Evolutionary conservation across 1,140 invertebrate species (phyloP), one percentile per base, ranked within the genome.

Genomic region (Macrobrachium rosenbergii): DNA sequence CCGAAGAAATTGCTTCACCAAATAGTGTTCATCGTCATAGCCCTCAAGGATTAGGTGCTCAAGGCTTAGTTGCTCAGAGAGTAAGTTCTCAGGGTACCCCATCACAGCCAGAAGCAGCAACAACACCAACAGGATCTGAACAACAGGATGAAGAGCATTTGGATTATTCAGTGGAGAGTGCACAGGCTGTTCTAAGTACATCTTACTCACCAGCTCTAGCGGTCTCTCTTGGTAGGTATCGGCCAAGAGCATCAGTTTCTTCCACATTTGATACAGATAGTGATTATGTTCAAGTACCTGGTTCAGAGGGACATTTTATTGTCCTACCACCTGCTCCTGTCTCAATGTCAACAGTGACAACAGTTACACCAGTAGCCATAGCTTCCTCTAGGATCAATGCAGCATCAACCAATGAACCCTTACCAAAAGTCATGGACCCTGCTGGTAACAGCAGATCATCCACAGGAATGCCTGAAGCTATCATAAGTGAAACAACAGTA

Each of bases 221-320:
- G 28, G 72, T 86, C 5, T 80, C 90, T 62, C 90, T 91, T 45
- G 91, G 91, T 60, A 88, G 88, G 21, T 92, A 91, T 82, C 96
- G 96, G 8, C 95, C 94, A 63, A 93, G 94, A 59, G 95, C 96
- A 89, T 96, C 95, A 0, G 95, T 97, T 37, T 96, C 96, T 90
- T 94, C 95, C 72, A 96, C 95, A 0, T 94, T 97, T 90, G 96
- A 97, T 91, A 97, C 96, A 1, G 96, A 97, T 90, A 96, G 96
- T 19, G 96, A 97, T 91, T 97, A 97, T 91, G 96, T 97, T 45
- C 88, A 83, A 82, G 85, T 86, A 78, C 60, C 82, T 58, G 84
- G 75, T 58, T 72, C 77, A 43, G 87, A 79, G 43, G 78, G 59
- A 43, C 72, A 16, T 21, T 89, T 87, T 72, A 78, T 82, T 45